Base-by-base conservation (phyloP, 2,797 vertebrate genomes). In the Poecilia wingei region DNA sequence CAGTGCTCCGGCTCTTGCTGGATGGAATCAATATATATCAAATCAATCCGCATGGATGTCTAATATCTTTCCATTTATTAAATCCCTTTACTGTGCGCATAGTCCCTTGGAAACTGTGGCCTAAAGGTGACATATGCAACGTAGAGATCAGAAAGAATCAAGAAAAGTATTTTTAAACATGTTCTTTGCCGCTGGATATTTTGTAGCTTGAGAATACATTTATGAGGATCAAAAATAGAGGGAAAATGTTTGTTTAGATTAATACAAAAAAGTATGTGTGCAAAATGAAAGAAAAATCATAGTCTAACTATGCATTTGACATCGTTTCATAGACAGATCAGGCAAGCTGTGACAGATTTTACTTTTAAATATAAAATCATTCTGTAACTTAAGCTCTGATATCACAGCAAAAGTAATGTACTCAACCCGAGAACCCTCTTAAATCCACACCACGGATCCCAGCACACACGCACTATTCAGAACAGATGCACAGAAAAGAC, bases 1-100 rank as follows among this genome's bases (percentile, higher is more conserved):
- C 55, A 53, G 69, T 72, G 53, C 55, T 74, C 53, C 18, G 5
- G 43, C 45, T 59, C 75, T 55, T 73, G 31, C 49, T n/a, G 75
- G 57, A 75, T 76, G 59, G 66, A 66, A 72, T 49, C 66, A 78
- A 85, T 78, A 76, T 2, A 31, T 77, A 84, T 87, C 77, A 79
- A 82, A 83, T 90, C 81, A 82, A 73, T 85, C 33, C 61, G 80
- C 83, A 75, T 80, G 75, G 85, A 80, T 75, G 72, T 64, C 77
- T 46, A 68, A 80, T 78, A 81, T 84, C 76, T 71, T 80, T 82
- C 78, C 74, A 66, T 80, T 74, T 74, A 72, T 61, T 46, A 72
- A 74, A 76, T 66, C 61, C 4, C 33, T 66, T 78, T 45, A 13
- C 76, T 61, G 51, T 81, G 20, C 53, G 49, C 28, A 45, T 16